phyloP scores from a whole-genome alignment of 2,888 invertebrate species.

The Stomorhina lunata region DNA sequence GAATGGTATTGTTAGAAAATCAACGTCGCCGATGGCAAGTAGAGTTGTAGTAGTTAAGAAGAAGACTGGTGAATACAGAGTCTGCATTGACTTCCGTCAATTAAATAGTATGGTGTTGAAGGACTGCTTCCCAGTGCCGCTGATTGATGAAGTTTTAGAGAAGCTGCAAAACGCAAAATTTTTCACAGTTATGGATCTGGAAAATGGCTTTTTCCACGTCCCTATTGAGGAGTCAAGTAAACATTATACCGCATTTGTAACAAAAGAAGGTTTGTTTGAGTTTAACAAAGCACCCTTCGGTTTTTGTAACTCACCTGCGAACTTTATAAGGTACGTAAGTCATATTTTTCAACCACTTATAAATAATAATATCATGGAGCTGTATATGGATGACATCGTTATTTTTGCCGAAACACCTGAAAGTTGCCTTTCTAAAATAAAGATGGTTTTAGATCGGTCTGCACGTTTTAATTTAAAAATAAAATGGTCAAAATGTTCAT shows the following conservation, averaged over 20 bases:
- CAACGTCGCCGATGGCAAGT: conserved; percentile 67
- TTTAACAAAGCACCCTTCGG: conserved; percentile 52
- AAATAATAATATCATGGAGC: conserved; percentile 36
- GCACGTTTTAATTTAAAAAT: conserved; percentile 54
- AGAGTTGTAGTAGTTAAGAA: conserved; percentile 69
- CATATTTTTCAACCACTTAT: conserved; percentile 55
- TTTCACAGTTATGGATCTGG: conserved; percentile 35
- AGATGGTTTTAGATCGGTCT: conserved; percentile 34
- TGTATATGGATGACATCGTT: conserved; percentile 47
- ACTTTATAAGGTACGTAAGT: too few relatives aligned
- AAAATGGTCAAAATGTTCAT: conserved; percentile 64
- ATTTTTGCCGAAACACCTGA: conserved; percentile 54
- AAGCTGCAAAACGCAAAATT: conserved; percentile 31
- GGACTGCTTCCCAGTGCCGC: conserved; percentile 57
- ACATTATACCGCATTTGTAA: too few relatives aligned
- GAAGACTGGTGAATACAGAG: conserved; percentile 66
- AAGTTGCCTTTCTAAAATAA: conserved; percentile 41
- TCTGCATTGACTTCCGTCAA: conserved; percentile 68
- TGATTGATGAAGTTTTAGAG: conserved; percentile 54
- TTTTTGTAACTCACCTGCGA: conserved; percentile 51
- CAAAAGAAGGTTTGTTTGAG: too few relatives aligned
- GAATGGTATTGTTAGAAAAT: conserved; percentile 53
- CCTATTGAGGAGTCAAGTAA: too few relatives aligned
- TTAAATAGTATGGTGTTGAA: conserved; percentile 58
- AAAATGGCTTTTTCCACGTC: too few relatives aligned